These are phyloP conservation scores for Steatocranus sp. DNA, from an alignment of 2,797 vertebrate genomes.

Conservation along the genomic window DNA sequence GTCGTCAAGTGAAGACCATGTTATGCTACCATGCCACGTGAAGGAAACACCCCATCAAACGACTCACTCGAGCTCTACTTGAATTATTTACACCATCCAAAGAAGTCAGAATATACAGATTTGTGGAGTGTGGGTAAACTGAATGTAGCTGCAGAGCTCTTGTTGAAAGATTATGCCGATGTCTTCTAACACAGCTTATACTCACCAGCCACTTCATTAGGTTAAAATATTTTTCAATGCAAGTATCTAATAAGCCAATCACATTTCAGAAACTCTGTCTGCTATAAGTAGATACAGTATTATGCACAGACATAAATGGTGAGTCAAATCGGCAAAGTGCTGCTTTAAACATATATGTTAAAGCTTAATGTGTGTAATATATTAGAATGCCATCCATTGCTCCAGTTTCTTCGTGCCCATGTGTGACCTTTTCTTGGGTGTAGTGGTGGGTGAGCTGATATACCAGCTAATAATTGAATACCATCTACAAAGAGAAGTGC, in stretches of 20 bases:
- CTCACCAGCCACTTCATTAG: too few relatives aligned
- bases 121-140: too few relatives aligned
- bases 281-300: not conserved
- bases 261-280: not conserved
- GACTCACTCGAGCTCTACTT: not conserved
- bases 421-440: slow-evolving; percentile 81
- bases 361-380: not conserved
- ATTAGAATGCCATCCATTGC: slow-evolving; percentile 25
- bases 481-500: slow-evolving; percentile 71
- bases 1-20: not conserved
- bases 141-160: too few relatives aligned
- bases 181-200: not conserved
- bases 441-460: slow-evolving; percentile 76
- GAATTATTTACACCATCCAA: not conserved
- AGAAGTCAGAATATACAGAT: too few relatives aligned
- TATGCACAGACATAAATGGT: not conserved
- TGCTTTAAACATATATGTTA: not conserved
- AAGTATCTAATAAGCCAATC: not conserved
- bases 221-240: too few relatives aligned
- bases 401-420: slow-evolving; percentile 86
- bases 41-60: not conserved
- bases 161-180: too few relatives aligned
- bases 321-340: not conserved
- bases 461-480: slow-evolving; percentile 87
- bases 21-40: not conserved